phyloP scores from a whole-genome alignment of 2,113 vertebrate genomes.

The Mormoops blainvillei region DNA sequence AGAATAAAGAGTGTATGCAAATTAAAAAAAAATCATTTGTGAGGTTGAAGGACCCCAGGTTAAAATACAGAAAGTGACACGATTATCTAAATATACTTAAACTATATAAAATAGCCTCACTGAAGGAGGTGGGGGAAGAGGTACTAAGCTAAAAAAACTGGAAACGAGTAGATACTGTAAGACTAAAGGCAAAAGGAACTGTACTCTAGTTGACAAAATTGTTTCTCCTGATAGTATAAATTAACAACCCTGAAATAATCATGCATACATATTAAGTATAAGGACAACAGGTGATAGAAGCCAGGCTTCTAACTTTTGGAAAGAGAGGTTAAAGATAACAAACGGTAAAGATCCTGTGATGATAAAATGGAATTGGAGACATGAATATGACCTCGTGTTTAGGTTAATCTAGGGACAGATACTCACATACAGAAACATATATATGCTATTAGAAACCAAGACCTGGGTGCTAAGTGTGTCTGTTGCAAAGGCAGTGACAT shows the following conservation, averaged over 20 bases:
- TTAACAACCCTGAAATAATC: background rate
- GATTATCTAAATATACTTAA: background rate
- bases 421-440: background rate
- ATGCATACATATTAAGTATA: background rate
- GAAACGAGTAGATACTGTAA: background rate
- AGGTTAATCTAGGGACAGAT: background rate
- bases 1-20: background rate
- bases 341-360: background rate
- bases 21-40: background rate
- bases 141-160: background rate
- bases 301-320: background rate
- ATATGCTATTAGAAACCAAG: background rate
- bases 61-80: background rate
- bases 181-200: background rate
- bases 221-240: background rate
- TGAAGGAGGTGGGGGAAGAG: background rate
- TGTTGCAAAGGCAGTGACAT: background rate
- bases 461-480: background rate
- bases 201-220: background rate
- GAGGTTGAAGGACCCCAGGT: background rate
- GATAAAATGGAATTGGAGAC: background rate
- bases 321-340: background rate
- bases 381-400: background rate
- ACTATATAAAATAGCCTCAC: background rate
- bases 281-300: background rate